These are phyloP conservation scores for Chamaetylas fuelleborni DNA, from an alignment of 2,113 vertebrate genomes.

Conservation along the genomic window DNA sequence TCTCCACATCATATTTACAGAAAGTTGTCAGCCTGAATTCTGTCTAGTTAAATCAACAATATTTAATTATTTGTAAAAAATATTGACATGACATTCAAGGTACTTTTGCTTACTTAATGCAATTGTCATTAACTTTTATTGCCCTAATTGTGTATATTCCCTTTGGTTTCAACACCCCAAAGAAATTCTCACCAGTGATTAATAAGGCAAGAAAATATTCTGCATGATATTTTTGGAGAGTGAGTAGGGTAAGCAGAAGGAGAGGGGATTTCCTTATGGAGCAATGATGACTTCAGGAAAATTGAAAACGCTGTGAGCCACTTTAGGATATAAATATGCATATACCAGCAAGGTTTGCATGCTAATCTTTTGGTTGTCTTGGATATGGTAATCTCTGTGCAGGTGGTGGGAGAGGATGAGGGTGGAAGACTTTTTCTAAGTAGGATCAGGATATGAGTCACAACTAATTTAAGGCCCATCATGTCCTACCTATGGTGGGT, in stretches of 20 bases:
- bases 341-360: not conserved
- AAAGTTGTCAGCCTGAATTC: not conserved
- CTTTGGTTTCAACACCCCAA: not conserved
- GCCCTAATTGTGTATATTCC: not conserved
- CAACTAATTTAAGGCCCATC: not conserved
- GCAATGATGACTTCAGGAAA: not conserved
- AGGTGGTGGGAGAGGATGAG: not conserved
- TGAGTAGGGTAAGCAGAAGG: not conserved
- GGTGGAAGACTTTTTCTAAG: not conserved
- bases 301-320: not conserved
- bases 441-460: constrained; percentile 31
- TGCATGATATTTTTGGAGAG: not conserved
- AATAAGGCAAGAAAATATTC: constrained; percentile 1
- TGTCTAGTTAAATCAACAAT: not conserved
- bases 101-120: constrained; percentile 8
- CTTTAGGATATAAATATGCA: not conserved
- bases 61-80: not conserved
- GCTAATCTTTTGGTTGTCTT: not conserved
- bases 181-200: not conserved
- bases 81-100: not conserved
- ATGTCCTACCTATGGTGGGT: not conserved
- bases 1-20: not conserved
- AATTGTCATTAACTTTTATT: constrained; percentile 6
- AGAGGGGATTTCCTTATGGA: constrained; percentile 27
- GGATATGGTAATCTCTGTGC: constrained; percentile 21